Evolutionary conservation across 2,797 vertebrate genomes (phyloP).

Genomic region (Rhincodon typus): DNA sequence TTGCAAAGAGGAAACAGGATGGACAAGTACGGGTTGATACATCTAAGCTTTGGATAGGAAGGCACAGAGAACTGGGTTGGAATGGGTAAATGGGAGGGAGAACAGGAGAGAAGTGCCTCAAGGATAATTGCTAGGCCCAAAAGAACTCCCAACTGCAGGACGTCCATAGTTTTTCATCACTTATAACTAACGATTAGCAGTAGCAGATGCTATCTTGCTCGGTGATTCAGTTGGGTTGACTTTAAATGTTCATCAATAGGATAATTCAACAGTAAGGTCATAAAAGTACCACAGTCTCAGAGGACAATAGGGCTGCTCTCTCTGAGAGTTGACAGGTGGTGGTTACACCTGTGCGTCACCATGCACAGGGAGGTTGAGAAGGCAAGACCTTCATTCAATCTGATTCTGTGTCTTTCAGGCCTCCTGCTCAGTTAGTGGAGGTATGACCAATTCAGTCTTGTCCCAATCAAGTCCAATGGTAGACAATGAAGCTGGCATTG

Average conservation of each 20-base stretch:
- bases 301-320: no score
- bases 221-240: neutral
- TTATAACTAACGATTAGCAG: neutral
- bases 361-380: no score
- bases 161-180: neutral
- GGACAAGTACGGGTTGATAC: neutral
- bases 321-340: no score
- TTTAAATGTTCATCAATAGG: neutral
- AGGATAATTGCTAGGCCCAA: neutral
- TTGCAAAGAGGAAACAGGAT: neutral
- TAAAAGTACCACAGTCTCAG: no score
- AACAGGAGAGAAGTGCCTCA: neutral
- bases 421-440: neutral
- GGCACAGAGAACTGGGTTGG: neutral
- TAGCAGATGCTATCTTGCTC: neutral
- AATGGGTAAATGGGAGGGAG: neutral
- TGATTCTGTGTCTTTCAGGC: neutral
- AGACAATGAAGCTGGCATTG: neutral
- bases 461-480: neutral
- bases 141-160: neutral
- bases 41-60: neutral
- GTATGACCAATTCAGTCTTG: neutral
- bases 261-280: no score
- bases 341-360: no score
- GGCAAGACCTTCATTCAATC: neutral